Evolutionary conservation across 2,888 invertebrate genomes (phyloP).

Genomic region (Drepanosiphum platanoidis): DNA sequence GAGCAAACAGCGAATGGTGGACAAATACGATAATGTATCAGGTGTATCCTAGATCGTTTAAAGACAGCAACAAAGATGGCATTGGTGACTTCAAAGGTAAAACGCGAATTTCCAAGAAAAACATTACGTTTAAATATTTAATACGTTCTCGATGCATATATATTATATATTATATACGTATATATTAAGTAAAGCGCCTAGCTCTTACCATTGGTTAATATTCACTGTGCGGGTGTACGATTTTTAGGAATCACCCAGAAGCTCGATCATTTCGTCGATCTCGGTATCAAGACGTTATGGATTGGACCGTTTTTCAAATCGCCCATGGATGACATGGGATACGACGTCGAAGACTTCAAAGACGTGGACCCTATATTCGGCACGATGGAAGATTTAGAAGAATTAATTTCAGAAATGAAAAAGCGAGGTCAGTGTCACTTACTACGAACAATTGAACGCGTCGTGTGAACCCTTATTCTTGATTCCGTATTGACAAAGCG

Average conservation of each 20-base stretch:
- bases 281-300: constrained; percentile 50
- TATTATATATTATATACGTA: not conserved
- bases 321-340: constrained; percentile 65
- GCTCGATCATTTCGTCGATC: constrained; percentile 56
- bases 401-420: constrained; percentile 67
- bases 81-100: constrained; percentile 85
- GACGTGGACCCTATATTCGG: constrained; percentile 68
- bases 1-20: constrained; percentile 78
- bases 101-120: too few species aligned
- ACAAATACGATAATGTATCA: constrained; percentile 83
- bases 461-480: too few species aligned
- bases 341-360: constrained; percentile 42
- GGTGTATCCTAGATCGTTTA: constrained; percentile 85
- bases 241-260: constrained; percentile 66
- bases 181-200: too few species aligned
- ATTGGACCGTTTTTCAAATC: constrained; percentile 53
- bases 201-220: not conserved
- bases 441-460: not conserved
- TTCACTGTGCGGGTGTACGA: not conserved
- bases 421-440: constrained; percentile 65
- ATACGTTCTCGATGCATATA: not conserved
- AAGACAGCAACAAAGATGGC: constrained; percentile 86
- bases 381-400: constrained; percentile 71
- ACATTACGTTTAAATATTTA: constrained; percentile 62
- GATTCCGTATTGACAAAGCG: not conserved